Evolutionary conservation across 2,113 vertebrate species (phyloP), one percentile per base, ranked within the genome.

Genomic region (Sylvilagus bachmani): DNA sequence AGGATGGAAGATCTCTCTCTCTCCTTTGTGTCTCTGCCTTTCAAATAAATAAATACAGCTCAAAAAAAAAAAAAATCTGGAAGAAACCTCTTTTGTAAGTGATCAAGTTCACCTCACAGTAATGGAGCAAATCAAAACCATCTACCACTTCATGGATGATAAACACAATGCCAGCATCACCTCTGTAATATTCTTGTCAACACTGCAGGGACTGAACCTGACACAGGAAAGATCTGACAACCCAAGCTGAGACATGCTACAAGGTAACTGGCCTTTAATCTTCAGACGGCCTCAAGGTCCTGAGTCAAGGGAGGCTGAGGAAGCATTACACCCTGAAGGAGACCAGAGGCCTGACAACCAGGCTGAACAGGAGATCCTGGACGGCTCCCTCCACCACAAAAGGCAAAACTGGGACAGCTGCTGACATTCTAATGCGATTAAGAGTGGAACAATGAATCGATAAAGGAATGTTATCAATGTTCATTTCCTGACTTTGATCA

Each of bases 301-400:
- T 44, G 22, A 91, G 27, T 55, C 71, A 71, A 71, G 82, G 51
- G 62, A 38, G 66, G 66, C 44, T 64, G 6, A 82, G 27, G 22
- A 90, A 64, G 27, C 21, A 2, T 78, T 92, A 27, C 89, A 95
- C 51, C 51, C 25, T 70, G 21, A 77, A 77, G 64, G 25, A n/a
- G 29, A 66, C 79, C 58, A 89, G 44, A 73, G 53, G 61, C 55
- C 49, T 22, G 62, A 95, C 61, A 88, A 91, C 38, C 66, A 88
- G 64, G 93, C 49, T 1, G 69, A 83, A 82, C 1, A 36, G 24
- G 10, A 77, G 61, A 86, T 86, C 80, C 27, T 83, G 22, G 53
- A 33, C 5, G n/a, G 44, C 81, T 78, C 36, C 16, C 81, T 81
- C 75, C 81, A 11, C 62, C 53, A 31, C 74, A 49, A 51, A 82